Evolutionary conservation across 2,797 vertebrate genomes (phyloP).

Genomic region (Channa striata): DNA sequence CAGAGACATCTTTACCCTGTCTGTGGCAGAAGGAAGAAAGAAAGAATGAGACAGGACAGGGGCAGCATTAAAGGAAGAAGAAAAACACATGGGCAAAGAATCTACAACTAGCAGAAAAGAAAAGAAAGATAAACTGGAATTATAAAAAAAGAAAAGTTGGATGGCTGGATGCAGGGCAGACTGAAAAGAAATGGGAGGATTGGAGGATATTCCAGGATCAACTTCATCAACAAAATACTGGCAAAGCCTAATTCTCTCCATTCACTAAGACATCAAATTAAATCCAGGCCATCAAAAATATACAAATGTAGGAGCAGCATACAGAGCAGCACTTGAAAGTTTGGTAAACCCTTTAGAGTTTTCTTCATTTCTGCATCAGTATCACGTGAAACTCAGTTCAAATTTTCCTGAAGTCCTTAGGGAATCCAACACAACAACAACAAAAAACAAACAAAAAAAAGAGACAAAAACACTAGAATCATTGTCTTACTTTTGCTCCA

Average conservation of each 20-base stretch:
- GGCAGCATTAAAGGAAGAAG: neutral
- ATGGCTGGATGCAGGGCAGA: neutral
- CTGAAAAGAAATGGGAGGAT: neutral
- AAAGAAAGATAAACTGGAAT: neutral
- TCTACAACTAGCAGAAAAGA: neutral
- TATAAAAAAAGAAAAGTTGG: neutral
- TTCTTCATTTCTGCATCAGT: no score
- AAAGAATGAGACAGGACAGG: neutral
- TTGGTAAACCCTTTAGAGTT: no score
- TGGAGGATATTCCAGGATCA: neutral
- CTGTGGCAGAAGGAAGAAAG: constrained; percentile 10
- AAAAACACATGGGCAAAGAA: neutral
- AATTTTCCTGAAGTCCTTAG: no score
- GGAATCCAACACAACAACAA: no score
- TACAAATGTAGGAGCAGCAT: neutral
- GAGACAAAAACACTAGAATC: no score
- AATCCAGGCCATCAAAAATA: neutral
- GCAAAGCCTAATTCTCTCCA: neutral
- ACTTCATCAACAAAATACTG: neutral
- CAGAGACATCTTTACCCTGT: constrained; percentile 63
- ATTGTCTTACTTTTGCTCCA: no score
- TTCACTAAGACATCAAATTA: neutral
- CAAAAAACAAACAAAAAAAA: no score
- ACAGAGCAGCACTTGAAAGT: no score
- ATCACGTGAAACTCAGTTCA: no score